Percentiles rank a stretch among this genome's conserved stretches.
phyloP scores from a whole-genome alignment of 2,113 vertebrate genomes.

The Okapia johnstoni region DNA sequence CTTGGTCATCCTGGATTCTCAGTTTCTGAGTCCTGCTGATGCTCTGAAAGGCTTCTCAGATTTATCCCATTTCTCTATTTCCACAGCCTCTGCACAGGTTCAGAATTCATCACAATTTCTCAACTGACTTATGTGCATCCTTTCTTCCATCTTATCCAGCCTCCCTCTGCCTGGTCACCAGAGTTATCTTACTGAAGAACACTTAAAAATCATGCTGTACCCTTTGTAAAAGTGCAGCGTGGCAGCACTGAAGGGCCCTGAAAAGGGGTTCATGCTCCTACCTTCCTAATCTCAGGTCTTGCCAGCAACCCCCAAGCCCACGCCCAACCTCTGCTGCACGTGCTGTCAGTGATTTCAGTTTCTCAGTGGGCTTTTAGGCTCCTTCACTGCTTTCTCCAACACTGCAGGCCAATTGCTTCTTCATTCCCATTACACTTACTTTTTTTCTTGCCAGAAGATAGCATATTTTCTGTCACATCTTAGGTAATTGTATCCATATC shows the following conservation, averaged over 20 bases:
- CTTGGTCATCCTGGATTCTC: neutral
- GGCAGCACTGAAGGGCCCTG: neutral
- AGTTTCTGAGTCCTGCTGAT: neutral
- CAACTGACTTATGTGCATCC: neutral
- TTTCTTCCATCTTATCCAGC: neutral
- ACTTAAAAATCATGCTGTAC: neutral
- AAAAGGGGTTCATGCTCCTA: neutral
- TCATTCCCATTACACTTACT: neutral
- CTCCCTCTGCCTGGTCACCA: neutral
- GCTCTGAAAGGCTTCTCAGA: neutral
- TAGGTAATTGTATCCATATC: neutral
- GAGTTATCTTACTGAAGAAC: neutral
- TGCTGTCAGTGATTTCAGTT: neutral
- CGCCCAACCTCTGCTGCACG: rapidly evolving
- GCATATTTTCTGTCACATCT: neutral
- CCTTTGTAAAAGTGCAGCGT: neutral
- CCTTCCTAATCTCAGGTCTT: neutral
- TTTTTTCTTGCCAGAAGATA: neutral
- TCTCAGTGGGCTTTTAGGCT: neutral
- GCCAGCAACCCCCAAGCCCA: neutral
- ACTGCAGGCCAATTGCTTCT: neutral
- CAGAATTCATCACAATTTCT: neutral
- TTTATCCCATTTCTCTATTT: neutral
- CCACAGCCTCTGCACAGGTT: neutral
- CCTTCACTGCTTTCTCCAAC: neutral